Conservation (phyloP, 2,797 vertebrate species). For the Sylvia borin region DNA sequence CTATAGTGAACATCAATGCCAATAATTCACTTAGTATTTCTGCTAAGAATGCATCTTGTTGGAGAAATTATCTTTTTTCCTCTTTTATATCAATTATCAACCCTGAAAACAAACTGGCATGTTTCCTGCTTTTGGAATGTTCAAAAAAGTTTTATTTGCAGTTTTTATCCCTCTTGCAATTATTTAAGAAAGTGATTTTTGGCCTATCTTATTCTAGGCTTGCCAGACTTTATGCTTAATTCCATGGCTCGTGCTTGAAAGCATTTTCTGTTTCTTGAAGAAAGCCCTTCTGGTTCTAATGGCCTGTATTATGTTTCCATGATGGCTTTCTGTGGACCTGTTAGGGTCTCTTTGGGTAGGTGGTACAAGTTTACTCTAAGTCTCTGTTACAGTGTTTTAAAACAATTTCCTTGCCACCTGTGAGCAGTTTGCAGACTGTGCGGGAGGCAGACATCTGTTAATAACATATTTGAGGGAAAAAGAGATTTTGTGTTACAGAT, state of each 20-base stretch:
- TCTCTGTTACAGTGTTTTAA: not conserved
- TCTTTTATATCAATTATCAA: not conserved
- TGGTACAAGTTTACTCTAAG: not conserved
- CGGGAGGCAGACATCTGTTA: not conserved
- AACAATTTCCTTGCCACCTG: conserved; percentile 29
- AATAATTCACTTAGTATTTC: not conserved
- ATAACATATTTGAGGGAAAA: not conserved
- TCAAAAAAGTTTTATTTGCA: not conserved
- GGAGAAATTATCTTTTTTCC: not conserved
- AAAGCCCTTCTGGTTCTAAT: not conserved
- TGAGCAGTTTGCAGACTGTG: conserved; percentile 2
- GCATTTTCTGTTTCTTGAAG: not conserved
- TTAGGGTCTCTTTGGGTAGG: not conserved
- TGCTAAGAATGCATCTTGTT: not conserved
- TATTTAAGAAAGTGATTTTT: not conserved
- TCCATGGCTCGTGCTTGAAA: not conserved
- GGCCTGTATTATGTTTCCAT: not conserved
- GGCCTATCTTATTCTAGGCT: not conserved
- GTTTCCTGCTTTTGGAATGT: not conserved
- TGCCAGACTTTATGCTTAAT: not conserved
- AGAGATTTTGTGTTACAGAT: not conserved
- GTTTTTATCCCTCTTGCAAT: not conserved
- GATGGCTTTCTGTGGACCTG: not conserved
- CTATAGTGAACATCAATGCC: not conserved
- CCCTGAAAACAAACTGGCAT: not conserved